Base-by-base conservation (phyloP, 2,797 vertebrate genomes). In the Squalus acanthias region DNA sequence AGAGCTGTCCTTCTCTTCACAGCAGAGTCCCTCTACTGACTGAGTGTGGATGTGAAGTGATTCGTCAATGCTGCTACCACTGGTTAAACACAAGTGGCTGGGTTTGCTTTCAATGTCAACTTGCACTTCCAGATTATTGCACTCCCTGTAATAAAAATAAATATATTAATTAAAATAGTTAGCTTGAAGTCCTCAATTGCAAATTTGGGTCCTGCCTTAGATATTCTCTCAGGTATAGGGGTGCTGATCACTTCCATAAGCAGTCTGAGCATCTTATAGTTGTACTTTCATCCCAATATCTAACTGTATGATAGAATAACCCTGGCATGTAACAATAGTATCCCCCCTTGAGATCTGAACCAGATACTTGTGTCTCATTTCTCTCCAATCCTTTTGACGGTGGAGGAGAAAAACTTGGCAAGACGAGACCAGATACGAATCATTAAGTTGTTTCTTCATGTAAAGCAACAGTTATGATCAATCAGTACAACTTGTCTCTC, bases 81-180 rank as follows among this genome's bases (percentile, higher is more conserved):
- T 99, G 97, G 98, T 98, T 97, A 99, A 98, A 97, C 99, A 99
- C 97, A 99, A 98, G 97, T 99, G 99, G 96, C 99, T 99, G 96
- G 99, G 99, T 97, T 99, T 99, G 97, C 99, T 99, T 97, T 99
- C 99, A 3, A 99, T 99, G 98, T 99, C 99, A 98, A 99, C 99
- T 98, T 99, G 99, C 97, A 99, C 99, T 98, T 99, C 99, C 98
- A 99, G 98, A 97, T 99, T 99, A 97, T 98, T 99, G 97, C 99
- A 98, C 97, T 99, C 99, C 98, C 99, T 99, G 98, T 93, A 97
- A 97, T 53, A n/a, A 93, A 93, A 93, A 93, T 65, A 39, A 39
- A 10, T 24, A 87, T 53, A 63, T 53, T 5, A 20, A 85, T 50
- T 22, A 50, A 93, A 24, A 39, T 69, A 46, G 17, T 69, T 67